Evolutionary conservation across 2,797 vertebrate species (phyloP).

Genomic region (Sebastes iracundus): DNA sequence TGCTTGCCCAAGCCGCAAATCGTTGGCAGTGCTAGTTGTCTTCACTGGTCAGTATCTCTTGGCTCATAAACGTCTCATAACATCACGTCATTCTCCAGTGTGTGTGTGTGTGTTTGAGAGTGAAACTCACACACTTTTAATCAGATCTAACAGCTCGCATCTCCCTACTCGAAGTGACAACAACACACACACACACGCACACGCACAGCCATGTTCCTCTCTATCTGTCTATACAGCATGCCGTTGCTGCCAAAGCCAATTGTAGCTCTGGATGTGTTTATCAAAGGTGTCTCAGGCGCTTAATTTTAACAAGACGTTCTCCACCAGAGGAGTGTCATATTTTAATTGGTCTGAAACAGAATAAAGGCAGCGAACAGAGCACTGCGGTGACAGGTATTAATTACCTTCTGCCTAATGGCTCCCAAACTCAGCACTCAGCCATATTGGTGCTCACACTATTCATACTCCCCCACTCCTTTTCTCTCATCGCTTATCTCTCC

Average conservation of each 20-base stretch:
- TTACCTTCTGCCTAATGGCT: constrained; percentile 79
- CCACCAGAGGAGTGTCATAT: constrained; percentile 75
- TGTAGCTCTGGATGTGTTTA: constrained; percentile 73
- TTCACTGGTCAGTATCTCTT: constrained; percentile 56
- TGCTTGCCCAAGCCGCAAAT: constrained; percentile 46
- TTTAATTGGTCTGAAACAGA: constrained; percentile 80
- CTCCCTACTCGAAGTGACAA: constrained; percentile 53
- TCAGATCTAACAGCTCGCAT: constrained; percentile 68
- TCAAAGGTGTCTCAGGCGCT: constrained; percentile 75
- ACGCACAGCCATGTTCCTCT: constrained; percentile 28
- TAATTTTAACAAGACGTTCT: constrained; percentile 78
- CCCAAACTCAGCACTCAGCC: constrained; percentile 71
- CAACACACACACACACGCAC: constrained; percentile 44
- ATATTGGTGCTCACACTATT: constrained; percentile 68
- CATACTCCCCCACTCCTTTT: constrained; percentile 55
- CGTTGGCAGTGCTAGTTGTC: constrained; percentile 52
- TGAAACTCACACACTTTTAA: constrained; percentile 60
- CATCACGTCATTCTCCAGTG: constrained; percentile 50
- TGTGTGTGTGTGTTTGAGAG: not conserved
- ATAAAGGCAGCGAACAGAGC: constrained; percentile 68
- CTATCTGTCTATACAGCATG: constrained; percentile 44
- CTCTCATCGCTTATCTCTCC: constrained; percentile 37
- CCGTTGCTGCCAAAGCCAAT: constrained; percentile 72
- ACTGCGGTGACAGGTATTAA: constrained; percentile 77
- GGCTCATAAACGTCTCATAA: constrained; percentile 51